Conservation (phyloP, 2,888 invertebrate species). For the Cephus runcator region DNA sequence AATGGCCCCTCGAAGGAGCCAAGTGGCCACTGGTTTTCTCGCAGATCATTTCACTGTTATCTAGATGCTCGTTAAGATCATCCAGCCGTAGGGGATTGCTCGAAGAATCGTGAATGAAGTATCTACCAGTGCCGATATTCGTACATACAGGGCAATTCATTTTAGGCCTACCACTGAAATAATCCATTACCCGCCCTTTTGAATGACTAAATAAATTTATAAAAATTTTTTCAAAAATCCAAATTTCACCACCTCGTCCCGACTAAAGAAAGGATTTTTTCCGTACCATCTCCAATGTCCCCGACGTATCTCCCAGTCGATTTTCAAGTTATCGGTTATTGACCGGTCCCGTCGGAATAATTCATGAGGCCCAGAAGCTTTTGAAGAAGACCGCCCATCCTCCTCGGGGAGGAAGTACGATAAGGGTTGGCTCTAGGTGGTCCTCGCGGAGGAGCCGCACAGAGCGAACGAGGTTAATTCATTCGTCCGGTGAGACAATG, state of each 20-base stretch:
- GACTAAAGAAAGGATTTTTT: background rate
- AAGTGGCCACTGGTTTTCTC: constrained; percentile 55
- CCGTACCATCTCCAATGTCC: constrained; percentile 28
- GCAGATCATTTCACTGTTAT: constrained; percentile 56
- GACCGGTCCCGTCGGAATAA: constrained; percentile 47
- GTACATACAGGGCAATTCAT: no score
- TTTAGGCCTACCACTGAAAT: no score
- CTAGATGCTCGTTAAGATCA: constrained; percentile 58
- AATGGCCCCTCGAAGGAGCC: constrained; percentile 46
- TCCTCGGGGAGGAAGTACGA: constrained; percentile 43
- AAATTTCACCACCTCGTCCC: background rate
- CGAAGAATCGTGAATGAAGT: background rate
- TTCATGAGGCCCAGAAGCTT: constrained; percentile 48
- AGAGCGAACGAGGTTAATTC: constrained; percentile 47
- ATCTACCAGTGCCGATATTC: background rate
- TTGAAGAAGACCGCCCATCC: constrained; percentile 44
- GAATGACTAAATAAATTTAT: no score
- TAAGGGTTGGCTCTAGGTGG: constrained; percentile 25
- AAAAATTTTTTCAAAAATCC: no score
- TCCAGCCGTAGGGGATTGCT: constrained; percentile 19
- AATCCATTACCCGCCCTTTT: no score
- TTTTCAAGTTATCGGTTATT: constrained; percentile 50
- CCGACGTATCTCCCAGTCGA: background rate
- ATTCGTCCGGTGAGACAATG: constrained; percentile 55
- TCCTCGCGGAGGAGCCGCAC: background rate